These are phyloP conservation scores for Centroberyx gerrardi DNA, from an alignment of 2,797 vertebrate genomes.

Conservation along the genomic window DNA sequence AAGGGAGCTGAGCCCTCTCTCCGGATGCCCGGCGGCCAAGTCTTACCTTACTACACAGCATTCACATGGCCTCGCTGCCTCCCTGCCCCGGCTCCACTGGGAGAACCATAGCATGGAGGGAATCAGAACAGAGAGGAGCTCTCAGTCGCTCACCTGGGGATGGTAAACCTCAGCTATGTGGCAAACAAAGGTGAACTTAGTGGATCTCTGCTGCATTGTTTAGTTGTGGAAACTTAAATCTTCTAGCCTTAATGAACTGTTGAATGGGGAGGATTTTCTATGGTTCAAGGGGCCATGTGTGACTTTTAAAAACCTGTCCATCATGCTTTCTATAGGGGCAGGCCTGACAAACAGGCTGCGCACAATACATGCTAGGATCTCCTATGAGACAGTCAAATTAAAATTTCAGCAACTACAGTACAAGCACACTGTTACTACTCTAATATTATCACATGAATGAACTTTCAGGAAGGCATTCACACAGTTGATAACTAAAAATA, in stretches of 20 bases:
- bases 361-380: slow-evolving; percentile 44
- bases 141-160: slow-evolving; percentile 80
- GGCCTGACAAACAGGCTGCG: slow-evolving; percentile 41
- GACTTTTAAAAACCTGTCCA: slow-evolving; percentile 76
- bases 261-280: slow-evolving; percentile 83
- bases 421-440: not conserved
- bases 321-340: slow-evolving; percentile 63
- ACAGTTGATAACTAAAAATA: slow-evolving; percentile 2
- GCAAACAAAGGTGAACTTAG: slow-evolving; percentile 85
- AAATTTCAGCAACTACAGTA: slow-evolving; percentile 9
- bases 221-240: slow-evolving; percentile 83
- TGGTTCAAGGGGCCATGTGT: slow-evolving; percentile 76
- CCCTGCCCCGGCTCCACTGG: slow-evolving; percentile 66
- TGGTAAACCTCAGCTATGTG: slow-evolving; percentile 84
- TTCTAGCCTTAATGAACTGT: slow-evolving; percentile 79
- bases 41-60: slow-evolving; percentile 78
- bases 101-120: slow-evolving; percentile 67
- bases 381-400: slow-evolving; percentile 25
- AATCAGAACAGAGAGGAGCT: slow-evolving; percentile 75
- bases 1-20: slow-evolving; percentile 78
- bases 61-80: slow-evolving; percentile 76
- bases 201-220: slow-evolving; percentile 81
- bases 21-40: slow-evolving; percentile 80
- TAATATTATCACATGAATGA: slow-evolving; percentile 6
- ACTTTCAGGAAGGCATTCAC: slow-evolving; percentile 3